A percentile compares a stretch with the other conserved stretches of the same genome.
Evolutionary conservation across 1,140 invertebrate species (phyloP).

Genomic region (Formica selysi): DNA sequence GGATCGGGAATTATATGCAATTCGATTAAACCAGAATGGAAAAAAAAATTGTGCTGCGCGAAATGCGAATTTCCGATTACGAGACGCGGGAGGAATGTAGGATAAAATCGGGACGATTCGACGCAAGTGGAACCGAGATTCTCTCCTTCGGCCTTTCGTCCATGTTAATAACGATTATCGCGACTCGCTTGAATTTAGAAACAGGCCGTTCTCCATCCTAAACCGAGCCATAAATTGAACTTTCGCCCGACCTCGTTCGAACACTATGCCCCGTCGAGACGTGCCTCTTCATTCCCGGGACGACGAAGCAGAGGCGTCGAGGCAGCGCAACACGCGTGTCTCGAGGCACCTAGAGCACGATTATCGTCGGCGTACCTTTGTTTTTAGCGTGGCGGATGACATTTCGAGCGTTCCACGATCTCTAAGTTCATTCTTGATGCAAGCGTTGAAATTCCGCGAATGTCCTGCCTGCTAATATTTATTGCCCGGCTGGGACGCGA

Average conservation of each 20-base stretch:
- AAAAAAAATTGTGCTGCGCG: slow-evolving; percentile 1
- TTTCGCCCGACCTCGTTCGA: slow-evolving; percentile 76
- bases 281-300: slow-evolving; percentile 16
- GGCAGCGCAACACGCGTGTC: slow-evolving; percentile 38
- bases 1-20: neutral
- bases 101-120: slow-evolving; percentile 51
- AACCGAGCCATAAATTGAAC: slow-evolving; percentile 76
- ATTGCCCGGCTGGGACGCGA: neutral
- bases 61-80: slow-evolving; percentile 17
- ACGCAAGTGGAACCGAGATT: slow-evolving; percentile 57
- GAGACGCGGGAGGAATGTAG: slow-evolving; percentile 5
- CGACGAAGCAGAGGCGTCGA: slow-evolving; percentile 68
- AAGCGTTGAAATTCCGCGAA: slow-evolving; percentile 58
- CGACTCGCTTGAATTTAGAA: slow-evolving; percentile 67
- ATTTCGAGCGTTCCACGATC: slow-evolving; percentile 64
- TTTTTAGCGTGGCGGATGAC: slow-evolving; percentile 68
- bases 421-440: slow-evolving; percentile 66
- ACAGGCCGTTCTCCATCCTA: slow-evolving; percentile 64
- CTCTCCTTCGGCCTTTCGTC: slow-evolving; percentile 57
- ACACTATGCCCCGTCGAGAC: slow-evolving; percentile 28
- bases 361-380: slow-evolving; percentile 62
- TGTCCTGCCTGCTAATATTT: slow-evolving; percentile 32
- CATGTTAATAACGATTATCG: slow-evolving; percentile 67
- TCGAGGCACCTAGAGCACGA: slow-evolving; percentile 50
- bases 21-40: neutral